These are phyloP conservation scores for Chaenocephalus aceratus DNA, from an alignment of 2,113 vertebrate species.

Conservation along the genomic window DNA sequence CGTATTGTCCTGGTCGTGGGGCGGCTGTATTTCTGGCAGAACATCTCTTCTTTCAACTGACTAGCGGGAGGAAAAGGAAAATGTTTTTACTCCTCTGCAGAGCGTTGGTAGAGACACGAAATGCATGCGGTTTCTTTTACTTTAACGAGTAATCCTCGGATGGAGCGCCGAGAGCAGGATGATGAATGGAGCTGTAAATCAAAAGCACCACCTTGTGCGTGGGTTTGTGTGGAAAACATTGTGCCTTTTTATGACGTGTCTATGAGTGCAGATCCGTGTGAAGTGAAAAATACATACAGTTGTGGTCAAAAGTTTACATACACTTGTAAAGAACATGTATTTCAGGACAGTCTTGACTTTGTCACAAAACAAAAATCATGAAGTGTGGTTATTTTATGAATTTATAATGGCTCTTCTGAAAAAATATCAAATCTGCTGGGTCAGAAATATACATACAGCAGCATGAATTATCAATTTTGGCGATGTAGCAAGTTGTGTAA, in stretches of 20 bases:
- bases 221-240: constrained; percentile 37
- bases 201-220: constrained; percentile 27
- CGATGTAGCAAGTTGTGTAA: too few species aligned
- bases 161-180: constrained; percentile 26
- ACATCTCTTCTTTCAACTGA: constrained; percentile 7
- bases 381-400: too few species aligned
- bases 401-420: too few species aligned
- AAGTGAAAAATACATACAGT: too few species aligned
- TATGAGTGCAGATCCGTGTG: neutral
- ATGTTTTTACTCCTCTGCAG: constrained; percentile 29
- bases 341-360: too few species aligned
- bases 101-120: constrained; percentile 4
- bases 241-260: constrained; percentile 20
- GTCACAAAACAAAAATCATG: too few species aligned
- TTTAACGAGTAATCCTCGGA: constrained; percentile 39
- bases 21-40: constrained; percentile 18
- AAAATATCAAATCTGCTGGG: too few species aligned
- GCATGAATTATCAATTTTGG: too few species aligned
- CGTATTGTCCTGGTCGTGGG: neutral
- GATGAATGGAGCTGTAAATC: constrained; percentile 38
- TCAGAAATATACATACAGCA: too few species aligned
- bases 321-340: too few species aligned
- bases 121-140: constrained; percentile 1
- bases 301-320: too few species aligned
- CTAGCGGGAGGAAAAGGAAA: constrained; percentile 9